Evolutionary conservation across 2,888 invertebrate species (phyloP).

Genomic region (Apantesis nais): DNA sequence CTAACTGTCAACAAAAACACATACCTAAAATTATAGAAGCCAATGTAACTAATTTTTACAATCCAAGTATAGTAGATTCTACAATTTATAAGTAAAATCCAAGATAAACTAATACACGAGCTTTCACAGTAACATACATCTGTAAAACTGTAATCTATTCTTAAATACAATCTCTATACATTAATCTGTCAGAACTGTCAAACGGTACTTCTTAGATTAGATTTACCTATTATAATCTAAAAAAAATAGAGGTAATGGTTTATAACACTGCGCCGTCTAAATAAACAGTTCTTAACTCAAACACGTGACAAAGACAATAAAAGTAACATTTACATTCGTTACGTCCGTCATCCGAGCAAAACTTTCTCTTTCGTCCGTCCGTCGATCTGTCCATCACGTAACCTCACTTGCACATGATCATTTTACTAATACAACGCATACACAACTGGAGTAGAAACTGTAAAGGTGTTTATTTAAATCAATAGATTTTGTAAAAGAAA

Average conservation of each 20-base stretch:
- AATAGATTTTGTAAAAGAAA: constrained; percentile 19
- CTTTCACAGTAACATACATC: too few relatives aligned
- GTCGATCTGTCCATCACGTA: constrained; percentile 35
- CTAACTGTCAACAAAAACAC: too few relatives aligned
- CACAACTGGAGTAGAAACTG: constrained; percentile 39
- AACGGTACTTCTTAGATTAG: too few relatives aligned
- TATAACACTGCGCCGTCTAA: not conserved
- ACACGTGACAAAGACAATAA: constrained; percentile 39
- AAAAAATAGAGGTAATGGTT: constrained; percentile 6
- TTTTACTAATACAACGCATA: constrained; percentile 36
- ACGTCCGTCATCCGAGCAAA: constrained; percentile 34
- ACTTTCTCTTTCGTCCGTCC: constrained; percentile 42
- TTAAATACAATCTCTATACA: too few relatives aligned
- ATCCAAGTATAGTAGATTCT: too few relatives aligned
- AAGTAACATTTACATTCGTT: constrained; percentile 44
- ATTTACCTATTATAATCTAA: not conserved
- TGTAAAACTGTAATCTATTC: too few relatives aligned
- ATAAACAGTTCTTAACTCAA: not conserved
- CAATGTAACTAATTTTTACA: too few relatives aligned
- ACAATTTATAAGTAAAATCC: too few relatives aligned
- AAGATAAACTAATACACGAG: too few relatives aligned
- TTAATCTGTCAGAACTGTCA: too few relatives aligned
- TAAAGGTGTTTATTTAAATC: constrained; percentile 41
- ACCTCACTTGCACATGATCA: constrained; percentile 34
- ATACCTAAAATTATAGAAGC: too few relatives aligned